Base-by-base conservation (phyloP, 92 coral and sea anemone species). In the Virgularia gustaviana region DNA sequence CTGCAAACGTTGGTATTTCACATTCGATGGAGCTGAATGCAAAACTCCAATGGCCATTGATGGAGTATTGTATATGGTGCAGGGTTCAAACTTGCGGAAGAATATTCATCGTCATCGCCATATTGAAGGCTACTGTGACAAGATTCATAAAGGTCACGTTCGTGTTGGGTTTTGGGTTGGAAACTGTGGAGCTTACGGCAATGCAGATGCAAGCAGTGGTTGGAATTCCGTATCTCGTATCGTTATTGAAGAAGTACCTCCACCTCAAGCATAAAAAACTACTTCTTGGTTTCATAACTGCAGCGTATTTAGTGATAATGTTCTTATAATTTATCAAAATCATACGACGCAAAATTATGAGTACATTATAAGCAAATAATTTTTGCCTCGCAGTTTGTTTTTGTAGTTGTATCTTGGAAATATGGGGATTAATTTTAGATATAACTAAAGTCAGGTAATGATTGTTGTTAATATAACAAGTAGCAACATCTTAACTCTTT, bases 91-190 rank as follows among this genome's bases (percentile, higher is more conserved):
- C 33, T 34, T 49, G 4, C 39, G 4, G 12, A n/a, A n/a, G n/a
- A 23, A 61, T 33, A 61, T 61, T 36, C 68, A 61, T 36, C 68
- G 68, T 28, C 68, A 61, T 61, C 68, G 68, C 68, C 68, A 61
- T 18, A 34, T 61, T 5, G 68, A 61, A 38, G 68, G 68, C 37
- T 61, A 61, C 44, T 61, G 68, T 22, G 6, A 52, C 24, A 2
- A 31, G 1, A 49, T 61, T 31, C 68, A 25, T 36, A 33, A 61
- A 36, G 68, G 45, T 22, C 41, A 34, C 47, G 44, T 61, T 49
- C 41, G 27, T 9, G 68, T 61, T 4, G 68, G 68, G 9, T 61
- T 61, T 49, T 38, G 4, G 45, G 44, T 36, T 61, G 68, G 68
- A 18, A 61, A 61, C 27, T 61, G 68, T 61, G 44, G 27, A 19